A percentile compares a stretch with the other conserved stretches of the same genome.
Conservation (phyloP, 2,797 vertebrate species). For the Spheniscus humboldti region DNA sequence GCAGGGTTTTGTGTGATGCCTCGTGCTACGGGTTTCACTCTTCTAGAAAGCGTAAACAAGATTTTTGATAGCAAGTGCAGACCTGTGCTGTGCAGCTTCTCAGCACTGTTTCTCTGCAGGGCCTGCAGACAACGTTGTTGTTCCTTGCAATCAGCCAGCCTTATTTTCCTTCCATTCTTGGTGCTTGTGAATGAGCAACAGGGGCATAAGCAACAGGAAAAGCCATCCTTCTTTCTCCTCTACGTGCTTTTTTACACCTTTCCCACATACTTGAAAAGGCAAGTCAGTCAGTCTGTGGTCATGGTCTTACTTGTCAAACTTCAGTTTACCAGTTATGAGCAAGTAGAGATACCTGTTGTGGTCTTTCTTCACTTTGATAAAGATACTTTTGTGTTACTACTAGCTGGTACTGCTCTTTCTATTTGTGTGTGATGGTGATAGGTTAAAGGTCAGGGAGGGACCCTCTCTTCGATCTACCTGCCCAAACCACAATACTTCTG, state of each 20-base stretch:
- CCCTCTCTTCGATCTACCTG: background rate
- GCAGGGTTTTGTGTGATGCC: background rate
- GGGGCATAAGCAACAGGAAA: background rate
- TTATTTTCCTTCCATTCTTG: background rate
- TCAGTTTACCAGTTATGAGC: background rate
- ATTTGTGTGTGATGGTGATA: background rate
- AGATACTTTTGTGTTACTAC: background rate
- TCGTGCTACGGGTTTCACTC: background rate
- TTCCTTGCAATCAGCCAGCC: background rate
- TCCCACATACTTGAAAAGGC: background rate
- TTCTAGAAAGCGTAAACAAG: background rate
- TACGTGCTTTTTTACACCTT: background rate
- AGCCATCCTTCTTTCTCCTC: background rate
- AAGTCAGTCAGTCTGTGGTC: background rate
- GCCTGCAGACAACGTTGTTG: fast-evolving
- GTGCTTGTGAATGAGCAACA: background rate
- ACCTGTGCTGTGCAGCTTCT: background rate
- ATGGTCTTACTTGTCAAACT: background rate
- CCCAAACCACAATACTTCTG: background rate
- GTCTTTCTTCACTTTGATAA: background rate
- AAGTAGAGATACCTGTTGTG: background rate
- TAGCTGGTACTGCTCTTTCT: background rate
- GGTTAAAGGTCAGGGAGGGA: background rate
- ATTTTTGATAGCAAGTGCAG: background rate
- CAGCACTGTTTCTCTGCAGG: background rate